Base-by-base conservation (phyloP, 2,888 invertebrate genomes). In the Leptinotarsa peninsularis region DNA sequence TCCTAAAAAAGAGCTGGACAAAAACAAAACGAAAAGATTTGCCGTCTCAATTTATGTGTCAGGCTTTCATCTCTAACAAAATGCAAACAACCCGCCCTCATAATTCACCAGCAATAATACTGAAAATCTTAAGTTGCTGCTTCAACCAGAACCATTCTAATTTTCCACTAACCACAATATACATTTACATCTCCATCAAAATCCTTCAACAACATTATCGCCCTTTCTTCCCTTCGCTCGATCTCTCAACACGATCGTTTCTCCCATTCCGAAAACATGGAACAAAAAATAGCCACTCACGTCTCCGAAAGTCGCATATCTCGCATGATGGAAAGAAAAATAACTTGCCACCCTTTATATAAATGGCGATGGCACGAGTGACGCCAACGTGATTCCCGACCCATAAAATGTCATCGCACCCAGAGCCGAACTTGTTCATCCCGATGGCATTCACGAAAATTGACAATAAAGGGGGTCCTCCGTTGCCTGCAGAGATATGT, bases 301-400 rank as follows among this genome's bases (percentile, higher is more conserved):
- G 63, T 33, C 63, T 15, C 21, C 21, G 13, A 58, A 15, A 23
- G 58, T 63, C 63, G 63, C 63, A 63, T n/a, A 63, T 63, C 43
- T 43, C 63, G n/a, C 63, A 63, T 43, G 63, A 63, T 63, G 63
- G 18, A 63, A 63, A 63, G 63, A 43, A 63, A 63, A 63, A 63
- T 63, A 63, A 63, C 63, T 63, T 63, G 63, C 63, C 63, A 43
- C 63, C 63, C 63, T 63, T 63, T 63, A 63, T 33, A 63, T 43
- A 43, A 63, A 63, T 63, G 33, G 43, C 33, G 27, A 63, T 33
- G 17, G 43, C 63, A 63, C 43, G 63, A 63, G 63, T 63, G 43
- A 63, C 63, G 63, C 63, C 63, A 43, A 43, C 63, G 63, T 63
- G 63, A 63, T 63, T 63, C 43, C 63, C 7, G 27, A 13, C 2